phyloP scores from a whole-genome alignment of 2,797 vertebrate species.

The Dendrocincla tyrannina region DNA sequence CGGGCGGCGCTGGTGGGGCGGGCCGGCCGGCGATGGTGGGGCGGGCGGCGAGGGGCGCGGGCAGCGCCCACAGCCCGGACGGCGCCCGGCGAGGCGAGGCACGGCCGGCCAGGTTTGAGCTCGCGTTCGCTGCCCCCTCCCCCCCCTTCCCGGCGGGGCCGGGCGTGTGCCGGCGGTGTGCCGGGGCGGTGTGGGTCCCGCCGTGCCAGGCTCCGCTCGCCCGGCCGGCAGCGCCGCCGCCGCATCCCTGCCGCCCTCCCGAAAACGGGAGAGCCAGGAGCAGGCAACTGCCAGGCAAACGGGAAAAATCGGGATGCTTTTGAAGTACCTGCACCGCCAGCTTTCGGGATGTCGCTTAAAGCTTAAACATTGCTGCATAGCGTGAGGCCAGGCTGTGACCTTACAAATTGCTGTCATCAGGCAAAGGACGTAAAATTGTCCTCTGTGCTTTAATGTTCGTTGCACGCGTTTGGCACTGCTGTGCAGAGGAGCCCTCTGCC shows the following conservation, averaged over 20 bases:
- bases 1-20: too few relatives aligned
- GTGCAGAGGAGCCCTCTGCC: rapidly evolving
- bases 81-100: neutral
- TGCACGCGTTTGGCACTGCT: rapidly evolving
- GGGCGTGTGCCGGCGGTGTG: neutral
- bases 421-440: neutral
- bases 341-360: neutral
- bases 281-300: neutral
- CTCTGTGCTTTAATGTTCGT: neutral
- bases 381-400: neutral
- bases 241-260: neutral
- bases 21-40: neutral
- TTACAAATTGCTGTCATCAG: rapidly evolving
- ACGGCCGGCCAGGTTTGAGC: slow-evolving; percentile 8
- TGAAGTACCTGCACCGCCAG: rapidly evolving
- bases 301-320: rapidly evolving
- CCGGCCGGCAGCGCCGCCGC: neutral
- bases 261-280: neutral
- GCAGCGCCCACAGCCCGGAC: neutral
- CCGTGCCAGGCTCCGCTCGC: neutral
- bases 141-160: neutral
- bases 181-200: neutral
- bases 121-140: neutral
- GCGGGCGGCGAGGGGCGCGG: slow-evolving; percentile 14
- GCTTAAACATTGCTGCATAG: neutral